These are phyloP conservation scores for Podarcis lilfordi DNA, from an alignment of 2,797 vertebrate species.

Conservation along the genomic window DNA sequence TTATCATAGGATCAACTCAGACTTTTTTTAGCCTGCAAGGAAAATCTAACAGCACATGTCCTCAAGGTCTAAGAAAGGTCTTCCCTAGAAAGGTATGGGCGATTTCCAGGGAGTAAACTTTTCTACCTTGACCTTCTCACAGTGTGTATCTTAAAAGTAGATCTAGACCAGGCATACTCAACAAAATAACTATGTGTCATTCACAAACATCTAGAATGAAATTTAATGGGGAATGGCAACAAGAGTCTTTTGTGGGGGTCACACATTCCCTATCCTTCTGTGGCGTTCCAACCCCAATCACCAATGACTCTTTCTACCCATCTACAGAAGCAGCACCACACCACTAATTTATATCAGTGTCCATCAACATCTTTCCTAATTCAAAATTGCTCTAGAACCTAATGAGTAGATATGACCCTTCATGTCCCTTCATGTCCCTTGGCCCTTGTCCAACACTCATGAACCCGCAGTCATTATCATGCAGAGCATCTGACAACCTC, in stretches of 20 bases:
- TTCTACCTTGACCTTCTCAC: not conserved
- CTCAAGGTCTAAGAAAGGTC: not conserved
- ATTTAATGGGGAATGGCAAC: not conserved
- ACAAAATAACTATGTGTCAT: not conserved
- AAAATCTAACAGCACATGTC: slow-evolving; percentile 12
- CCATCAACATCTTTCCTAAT: not conserved
- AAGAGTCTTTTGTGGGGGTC: not conserved
- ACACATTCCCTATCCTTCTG: not conserved
- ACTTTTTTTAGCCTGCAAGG: not conserved
- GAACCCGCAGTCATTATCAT: not conserved
- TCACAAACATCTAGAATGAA: not conserved
- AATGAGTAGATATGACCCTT: not conserved
- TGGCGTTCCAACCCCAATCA: too few relatives aligned
- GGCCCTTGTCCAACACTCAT: not conserved
- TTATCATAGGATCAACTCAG: not conserved
- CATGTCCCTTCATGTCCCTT: not conserved
- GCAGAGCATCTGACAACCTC: not conserved
- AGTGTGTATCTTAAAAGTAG: not conserved
- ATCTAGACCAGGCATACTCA: not conserved
- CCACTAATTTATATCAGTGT: not conserved
- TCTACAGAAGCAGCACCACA: not conserved
- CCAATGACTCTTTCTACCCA: not conserved
- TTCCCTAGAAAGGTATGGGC: not conserved
- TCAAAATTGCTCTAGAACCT: not conserved
- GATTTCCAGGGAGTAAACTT: not conserved